Evolutionary conservation across 2,113 vertebrate species (phyloP).

Genomic region (Zingel zingel): DNA sequence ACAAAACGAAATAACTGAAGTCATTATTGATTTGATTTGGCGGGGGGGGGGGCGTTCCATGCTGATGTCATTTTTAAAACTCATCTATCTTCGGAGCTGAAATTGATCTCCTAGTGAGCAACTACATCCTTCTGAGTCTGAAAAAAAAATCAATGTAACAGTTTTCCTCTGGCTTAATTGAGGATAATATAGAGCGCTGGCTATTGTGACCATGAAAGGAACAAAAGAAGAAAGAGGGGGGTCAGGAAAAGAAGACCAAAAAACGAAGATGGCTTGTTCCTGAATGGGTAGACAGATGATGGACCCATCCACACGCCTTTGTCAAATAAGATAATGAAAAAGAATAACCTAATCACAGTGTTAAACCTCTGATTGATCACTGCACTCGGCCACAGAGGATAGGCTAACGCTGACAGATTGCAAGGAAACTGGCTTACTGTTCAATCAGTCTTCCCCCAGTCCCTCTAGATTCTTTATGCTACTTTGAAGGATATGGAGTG

Average conservation of each 20-base stretch:
- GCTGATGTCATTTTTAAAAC: conserved; percentile 48
- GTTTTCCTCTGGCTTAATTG: conserved; percentile 54
- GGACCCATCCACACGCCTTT: conserved; percentile 39
- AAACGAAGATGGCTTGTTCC: conserved; percentile 27
- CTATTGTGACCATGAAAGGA: not conserved
- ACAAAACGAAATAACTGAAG: not conserved
- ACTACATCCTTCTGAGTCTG: conserved; percentile 48
- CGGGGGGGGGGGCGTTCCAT: not conserved
- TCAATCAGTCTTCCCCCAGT: conserved; percentile 32
- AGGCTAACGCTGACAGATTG: conserved; percentile 38
- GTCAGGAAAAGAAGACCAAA: conserved; percentile 8
- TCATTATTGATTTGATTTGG: conserved; percentile 26
- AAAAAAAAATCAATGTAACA: conserved; percentile 57
- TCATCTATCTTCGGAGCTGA: conserved; percentile 40
- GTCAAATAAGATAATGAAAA: conserved; percentile 63
- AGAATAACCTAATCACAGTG: conserved; percentile 55
- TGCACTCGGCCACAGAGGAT: conserved; percentile 1
- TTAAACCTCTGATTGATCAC: conserved; percentile 55
- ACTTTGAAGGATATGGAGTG: conserved; percentile 56
- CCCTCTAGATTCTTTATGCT: conserved; percentile 46
- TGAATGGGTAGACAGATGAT: conserved; percentile 47
- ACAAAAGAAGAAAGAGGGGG: not conserved
- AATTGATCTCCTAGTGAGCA: conserved; percentile 50
- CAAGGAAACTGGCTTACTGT: conserved; percentile 22
- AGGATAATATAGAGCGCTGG: conserved; percentile 31